Evolutionary conservation across 1,140 invertebrate genomes (phyloP).

Genomic region (Triops cancriformis): DNA sequence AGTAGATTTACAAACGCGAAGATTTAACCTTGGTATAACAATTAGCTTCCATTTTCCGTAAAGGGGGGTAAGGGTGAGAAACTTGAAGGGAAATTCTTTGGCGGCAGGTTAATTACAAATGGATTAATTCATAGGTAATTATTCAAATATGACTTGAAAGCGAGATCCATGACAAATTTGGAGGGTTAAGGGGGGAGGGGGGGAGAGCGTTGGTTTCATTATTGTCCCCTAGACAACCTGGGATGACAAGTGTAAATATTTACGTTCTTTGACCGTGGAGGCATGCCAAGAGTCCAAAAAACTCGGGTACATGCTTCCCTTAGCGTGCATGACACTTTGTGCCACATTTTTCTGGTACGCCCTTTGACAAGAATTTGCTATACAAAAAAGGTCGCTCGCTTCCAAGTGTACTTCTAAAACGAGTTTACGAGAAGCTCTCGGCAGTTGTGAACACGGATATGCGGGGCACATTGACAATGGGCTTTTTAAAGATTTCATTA

Average conservation of each 20-base stretch:
- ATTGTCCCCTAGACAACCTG: too few species aligned
- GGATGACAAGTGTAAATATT: too few species aligned
- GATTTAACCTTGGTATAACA: neutral
- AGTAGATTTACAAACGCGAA: neutral
- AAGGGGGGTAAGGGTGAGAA: neutral
- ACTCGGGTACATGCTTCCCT: too few species aligned
- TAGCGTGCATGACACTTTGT: neutral
- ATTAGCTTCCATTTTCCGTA: neutral
- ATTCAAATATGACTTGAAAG: conserved; percentile 6
- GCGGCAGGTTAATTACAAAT: neutral
- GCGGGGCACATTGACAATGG: neutral
- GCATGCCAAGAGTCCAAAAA: too few species aligned
- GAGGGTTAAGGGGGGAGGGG: neutral
- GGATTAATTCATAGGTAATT: neutral
- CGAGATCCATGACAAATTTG: neutral
- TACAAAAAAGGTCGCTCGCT: too few species aligned
- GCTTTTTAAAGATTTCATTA: neutral
- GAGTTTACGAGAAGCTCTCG: neutral
- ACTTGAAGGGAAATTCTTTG: neutral
- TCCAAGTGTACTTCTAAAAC: neutral
- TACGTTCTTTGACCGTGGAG: too few species aligned
- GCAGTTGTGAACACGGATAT: neutral
- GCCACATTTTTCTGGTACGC: neutral
- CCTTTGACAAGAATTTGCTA: too few species aligned
- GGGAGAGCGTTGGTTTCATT: neutral